Base-by-base conservation (phyloP, 2,888 invertebrate species). In the Phania funesta region DNA sequence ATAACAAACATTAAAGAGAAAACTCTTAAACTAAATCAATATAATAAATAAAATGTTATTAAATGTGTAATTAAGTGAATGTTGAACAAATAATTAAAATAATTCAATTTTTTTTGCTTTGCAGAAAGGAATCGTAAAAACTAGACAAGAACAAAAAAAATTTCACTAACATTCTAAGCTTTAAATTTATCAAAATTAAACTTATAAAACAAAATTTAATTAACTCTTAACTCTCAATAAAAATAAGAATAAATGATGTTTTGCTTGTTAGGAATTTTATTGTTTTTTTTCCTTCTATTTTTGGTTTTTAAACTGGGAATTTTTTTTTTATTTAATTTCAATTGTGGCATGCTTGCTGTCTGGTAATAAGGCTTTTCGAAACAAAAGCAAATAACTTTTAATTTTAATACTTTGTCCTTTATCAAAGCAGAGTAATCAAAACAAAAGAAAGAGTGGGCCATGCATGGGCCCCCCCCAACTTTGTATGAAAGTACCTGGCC, bases 61-160 rank as follows among this genome's bases (percentile, higher is more conserved):
- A 70, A 80, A 73, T 84, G 84, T 84, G 84, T 84, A 83, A 83
- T 83, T 82, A 81, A 86, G 86, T 86, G 84, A 85, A 86, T 87
- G 70, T 80, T 84, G 24, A 83, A 74, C 74, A 82, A 75, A 68
- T 62, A 60, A 67, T 60, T 41, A 52, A 56, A 80, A 64, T 77
- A 79, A 65, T 56, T 70, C 79, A 80, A 58, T 41, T 8, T 26
- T 24, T 67, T 38, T 18, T 20, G 64, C 41, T 29, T 48, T 20
- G 38, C 11, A 65, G 18, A 22, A 64, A 0, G 9, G 54, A 73
- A 46, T 64, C 54, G 20, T 54, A 32, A 67, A 52, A 71, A 48
- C 20, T 22, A 60, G 35, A 46, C 44, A 46, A 62, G 35, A 68
- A 24, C 1, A 35, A 16, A 50, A 20, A 3, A 62, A 71, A 56